These are phyloP conservation scores for Athalia rosae DNA, from an alignment of 2,888 invertebrate genomes.

Conservation along the genomic window DNA sequence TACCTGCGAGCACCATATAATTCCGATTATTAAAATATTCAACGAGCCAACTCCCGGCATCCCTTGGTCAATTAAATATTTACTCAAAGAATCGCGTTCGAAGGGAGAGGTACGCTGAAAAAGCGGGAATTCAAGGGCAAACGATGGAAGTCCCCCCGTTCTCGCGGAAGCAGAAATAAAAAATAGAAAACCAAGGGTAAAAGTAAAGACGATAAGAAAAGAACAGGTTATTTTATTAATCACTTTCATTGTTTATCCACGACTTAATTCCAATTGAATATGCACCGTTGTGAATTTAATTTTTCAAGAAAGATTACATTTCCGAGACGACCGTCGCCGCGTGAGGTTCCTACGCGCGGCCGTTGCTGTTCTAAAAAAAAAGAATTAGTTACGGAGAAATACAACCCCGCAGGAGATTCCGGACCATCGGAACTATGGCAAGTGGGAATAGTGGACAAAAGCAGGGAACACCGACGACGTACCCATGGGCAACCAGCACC, in stretches of 20 bases:
- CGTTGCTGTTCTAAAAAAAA: background rate
- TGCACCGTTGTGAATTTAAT: too few relatives aligned
- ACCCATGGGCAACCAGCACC: constrained; percentile 27
- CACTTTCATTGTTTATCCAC: background rate
- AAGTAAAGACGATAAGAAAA: background rate
- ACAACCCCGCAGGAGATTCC: background rate
- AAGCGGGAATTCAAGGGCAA: background rate
- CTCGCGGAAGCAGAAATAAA: background rate
- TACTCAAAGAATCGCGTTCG: constrained; percentile 23
- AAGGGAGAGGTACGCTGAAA: background rate
- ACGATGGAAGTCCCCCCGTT: background rate
- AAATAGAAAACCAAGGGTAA: background rate
- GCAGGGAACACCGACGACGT: constrained; percentile 9
- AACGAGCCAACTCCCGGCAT: constrained; percentile 23
- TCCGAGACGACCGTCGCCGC: too few relatives aligned
- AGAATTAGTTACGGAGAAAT: background rate
- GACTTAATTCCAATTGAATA: background rate
- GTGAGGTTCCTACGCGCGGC: too few relatives aligned
- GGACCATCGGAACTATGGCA: constrained; percentile 11
- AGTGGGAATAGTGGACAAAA: background rate
- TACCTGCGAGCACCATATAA: constrained; percentile 43
- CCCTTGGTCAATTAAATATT: constrained; percentile 33
- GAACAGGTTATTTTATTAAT: background rate
- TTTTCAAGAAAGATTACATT: too few relatives aligned
- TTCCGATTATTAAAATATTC: constrained; percentile 38